Base-by-base conservation (phyloP, 2,113 vertebrate species). In the Argyrosomus japonicus region DNA sequence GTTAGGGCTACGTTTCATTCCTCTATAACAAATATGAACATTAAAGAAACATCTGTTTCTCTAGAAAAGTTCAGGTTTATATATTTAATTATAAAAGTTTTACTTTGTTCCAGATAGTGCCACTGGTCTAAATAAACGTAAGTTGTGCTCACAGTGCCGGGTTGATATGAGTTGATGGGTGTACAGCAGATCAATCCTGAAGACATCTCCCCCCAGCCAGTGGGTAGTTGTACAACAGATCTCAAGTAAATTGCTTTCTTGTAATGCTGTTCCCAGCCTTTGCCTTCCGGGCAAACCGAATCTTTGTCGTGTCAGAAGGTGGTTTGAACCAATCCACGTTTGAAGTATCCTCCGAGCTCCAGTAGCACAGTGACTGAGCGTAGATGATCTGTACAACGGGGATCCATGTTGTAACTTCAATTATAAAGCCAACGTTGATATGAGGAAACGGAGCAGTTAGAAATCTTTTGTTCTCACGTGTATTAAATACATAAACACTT, bases 241-340 rank as follows among this genome's bases (percentile, higher is more conserved):
- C 56, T 43, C 23, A 53, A 74, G 74, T 67, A 85, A 76, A 82
- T 88, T 82, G 79, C 69, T 88, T 85, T 72, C 79, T 60, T 50
- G 78, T 82, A 75, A 75, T 75, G 69, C 36, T 18, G 54, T 69
- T 67, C 65, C 8, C 65, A 62, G 71, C n/a, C 45, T 84, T 47
- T 74, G 56, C 9, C 63, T 71, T 64, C 27, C 43, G 25, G 65
- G 69, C 69, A 81, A 68, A 77, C 45, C 32, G 29, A 32, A 54
- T 56, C n/a, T 43, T 56, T 60, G 21, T 62, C 40, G 36, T 74
- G 63, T 84, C 69, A 74, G 40, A 40, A 14, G 56, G 18, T 15
- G 58, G 75, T 69, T 71, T 27, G 10, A 70, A 80, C 50, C 65
- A 76, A 71, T 80, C 23, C n/a, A 43, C 60, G 71, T 75, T 29